These are phyloP conservation scores for Phragmatobia fuliginosa DNA, from an alignment of 2,888 invertebrate species.

Conservation along the genomic window DNA sequence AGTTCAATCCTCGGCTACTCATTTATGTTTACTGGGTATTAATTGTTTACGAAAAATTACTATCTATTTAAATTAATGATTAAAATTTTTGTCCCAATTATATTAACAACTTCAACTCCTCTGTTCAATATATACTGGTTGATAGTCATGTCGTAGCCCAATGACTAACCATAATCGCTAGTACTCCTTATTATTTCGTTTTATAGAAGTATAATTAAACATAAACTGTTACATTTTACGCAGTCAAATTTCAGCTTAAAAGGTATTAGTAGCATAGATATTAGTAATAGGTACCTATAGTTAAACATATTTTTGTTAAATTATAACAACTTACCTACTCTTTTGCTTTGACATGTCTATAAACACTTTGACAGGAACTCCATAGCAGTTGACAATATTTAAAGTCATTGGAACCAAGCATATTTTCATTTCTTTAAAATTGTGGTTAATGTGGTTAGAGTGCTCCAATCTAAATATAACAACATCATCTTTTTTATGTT, in stretches of 20 bases:
- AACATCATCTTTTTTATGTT: constrained; percentile 78
- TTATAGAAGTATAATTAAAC: neutral
- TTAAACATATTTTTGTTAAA: neutral
- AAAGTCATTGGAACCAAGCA: constrained; percentile 90
- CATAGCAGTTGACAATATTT: constrained; percentile 89
- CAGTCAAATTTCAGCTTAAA: neutral
- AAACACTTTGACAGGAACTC: constrained; percentile 86
- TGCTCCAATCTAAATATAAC: constrained; percentile 88
- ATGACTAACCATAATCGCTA: neutral
- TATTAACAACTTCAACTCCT: neutral
- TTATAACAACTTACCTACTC: constrained; percentile 80
- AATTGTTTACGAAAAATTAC: neutral
- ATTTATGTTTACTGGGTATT: neutral
- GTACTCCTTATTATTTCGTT: too few species aligned
- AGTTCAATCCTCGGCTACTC: too few species aligned
- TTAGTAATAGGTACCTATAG: too few species aligned
- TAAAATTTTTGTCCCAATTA: neutral
- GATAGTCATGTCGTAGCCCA: too few species aligned
- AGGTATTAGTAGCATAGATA: neutral
- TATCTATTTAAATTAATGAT: neutral
- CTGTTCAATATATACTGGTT: neutral
- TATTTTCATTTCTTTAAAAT: constrained; percentile 87
- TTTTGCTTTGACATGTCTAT: constrained; percentile 87
- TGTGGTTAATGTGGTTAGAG: constrained; percentile 86
- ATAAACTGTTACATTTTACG: neutral